These are phyloP conservation scores for Macrosiphum euphorbiae DNA, from an alignment of 2,888 invertebrate genomes.

Conservation along the genomic window DNA sequence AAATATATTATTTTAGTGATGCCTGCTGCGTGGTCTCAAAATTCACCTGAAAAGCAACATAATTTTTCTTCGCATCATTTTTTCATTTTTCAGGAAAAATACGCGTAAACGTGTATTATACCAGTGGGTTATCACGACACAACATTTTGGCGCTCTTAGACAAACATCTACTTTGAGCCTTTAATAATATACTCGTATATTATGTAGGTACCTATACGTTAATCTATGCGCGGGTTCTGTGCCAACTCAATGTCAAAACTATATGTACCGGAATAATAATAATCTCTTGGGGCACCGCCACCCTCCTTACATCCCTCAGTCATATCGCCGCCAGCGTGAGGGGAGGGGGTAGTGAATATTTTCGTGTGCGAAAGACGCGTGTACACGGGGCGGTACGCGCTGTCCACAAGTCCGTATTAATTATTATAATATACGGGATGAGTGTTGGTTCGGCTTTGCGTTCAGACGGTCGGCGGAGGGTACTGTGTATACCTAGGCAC, in stretches of 20 bases:
- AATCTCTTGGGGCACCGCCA: background rate
- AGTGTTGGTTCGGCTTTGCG: background rate
- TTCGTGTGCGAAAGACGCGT: background rate
- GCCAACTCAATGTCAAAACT: constrained; percentile 20
- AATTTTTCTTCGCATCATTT: background rate
- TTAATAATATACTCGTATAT: background rate
- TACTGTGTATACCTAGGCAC: background rate
- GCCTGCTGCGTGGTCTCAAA: background rate
- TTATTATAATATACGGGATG: background rate
- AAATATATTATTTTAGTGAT: background rate
- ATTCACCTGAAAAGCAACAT: background rate
- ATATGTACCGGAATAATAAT: background rate
- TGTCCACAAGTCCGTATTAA: constrained; percentile 4
- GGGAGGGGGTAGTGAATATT: background rate
- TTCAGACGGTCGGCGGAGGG: background rate
- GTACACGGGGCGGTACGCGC: background rate
- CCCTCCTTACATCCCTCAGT: background rate
- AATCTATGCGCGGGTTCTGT: background rate
- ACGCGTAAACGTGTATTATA: background rate
- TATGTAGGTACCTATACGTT: background rate
- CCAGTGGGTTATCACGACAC: background rate
- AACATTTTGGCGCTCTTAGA: background rate
- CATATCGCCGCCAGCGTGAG: background rate
- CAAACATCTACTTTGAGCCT: background rate
- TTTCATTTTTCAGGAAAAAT: background rate